These are phyloP conservation scores for Pedionomus torquatus DNA, from an alignment of 2,113 vertebrate genomes.

Conservation along the genomic window DNA sequence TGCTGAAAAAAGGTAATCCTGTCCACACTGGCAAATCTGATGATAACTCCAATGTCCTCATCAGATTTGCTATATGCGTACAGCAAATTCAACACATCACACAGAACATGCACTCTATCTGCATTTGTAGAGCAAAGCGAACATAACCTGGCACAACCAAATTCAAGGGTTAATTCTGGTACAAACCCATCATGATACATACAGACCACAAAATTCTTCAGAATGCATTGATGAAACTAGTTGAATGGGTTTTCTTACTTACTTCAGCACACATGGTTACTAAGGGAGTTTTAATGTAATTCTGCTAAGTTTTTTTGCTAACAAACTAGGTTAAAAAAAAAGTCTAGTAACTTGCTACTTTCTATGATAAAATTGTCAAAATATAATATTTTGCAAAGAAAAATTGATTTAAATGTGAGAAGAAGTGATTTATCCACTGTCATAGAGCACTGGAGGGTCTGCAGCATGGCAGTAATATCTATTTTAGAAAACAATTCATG, in stretches of 20 bases:
- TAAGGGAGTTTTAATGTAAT: neutral
- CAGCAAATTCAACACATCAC: neutral
- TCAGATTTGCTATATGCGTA: neutral
- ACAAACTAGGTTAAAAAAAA: neutral
- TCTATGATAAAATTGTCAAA: neutral
- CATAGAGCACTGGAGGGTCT: neutral
- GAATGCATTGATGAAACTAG: neutral
- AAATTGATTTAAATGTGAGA: neutral
- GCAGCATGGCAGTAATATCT: neutral
- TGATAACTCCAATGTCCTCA: neutral
- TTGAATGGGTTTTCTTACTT: neutral
- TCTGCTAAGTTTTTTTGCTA: neutral
- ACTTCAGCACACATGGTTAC: neutral
- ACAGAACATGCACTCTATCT: neutral
- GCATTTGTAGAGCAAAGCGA: neutral
- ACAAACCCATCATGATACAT: neutral
- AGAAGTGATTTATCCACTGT: neutral
- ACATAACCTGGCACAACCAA: rapidly evolving
- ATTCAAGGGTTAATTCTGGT: rapidly evolving
- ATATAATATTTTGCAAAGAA: neutral
- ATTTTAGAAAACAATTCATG: neutral
- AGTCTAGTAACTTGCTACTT: neutral
- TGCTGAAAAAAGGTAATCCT: neutral
- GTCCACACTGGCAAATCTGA: neutral
- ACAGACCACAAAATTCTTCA: neutral